A percentile compares a stretch with the other conserved stretches of the same genome.
phyloP scores from a whole-genome alignment of 2,888 invertebrate genomes.

The Neoscelio sp. region DNA sequence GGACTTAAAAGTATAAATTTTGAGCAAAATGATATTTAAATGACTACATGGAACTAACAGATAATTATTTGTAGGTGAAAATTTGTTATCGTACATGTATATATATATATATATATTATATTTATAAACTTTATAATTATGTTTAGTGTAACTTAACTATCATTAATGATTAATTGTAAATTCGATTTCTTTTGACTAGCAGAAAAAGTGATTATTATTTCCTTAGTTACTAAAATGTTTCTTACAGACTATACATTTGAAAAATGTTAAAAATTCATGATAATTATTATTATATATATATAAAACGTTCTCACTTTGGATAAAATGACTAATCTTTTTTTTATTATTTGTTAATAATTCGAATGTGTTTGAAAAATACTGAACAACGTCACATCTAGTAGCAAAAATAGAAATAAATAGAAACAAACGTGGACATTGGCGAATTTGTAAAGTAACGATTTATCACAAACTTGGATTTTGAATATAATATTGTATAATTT shows the following conservation, averaged over 20 bases:
- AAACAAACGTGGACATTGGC: slow-evolving; percentile 57
- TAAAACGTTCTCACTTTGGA: slow-evolving; percentile 33
- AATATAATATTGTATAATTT: slow-evolving; percentile 59
- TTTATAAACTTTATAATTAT: slow-evolving; percentile 63
- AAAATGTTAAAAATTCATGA: slow-evolving; percentile 56
- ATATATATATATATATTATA: slow-evolving; percentile 60
- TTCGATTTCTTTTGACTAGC: slow-evolving; percentile 61
- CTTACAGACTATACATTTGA: slow-evolving; percentile 60
- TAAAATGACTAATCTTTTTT: slow-evolving; percentile 29
- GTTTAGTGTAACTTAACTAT: slow-evolving; percentile 68
- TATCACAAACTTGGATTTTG: slow-evolving; percentile 61
- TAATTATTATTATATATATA: slow-evolving; percentile 43
- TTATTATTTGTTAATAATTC: slow-evolving; percentile 23
- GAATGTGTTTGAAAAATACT: slow-evolving; percentile 58
- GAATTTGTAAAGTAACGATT: slow-evolving; percentile 53
- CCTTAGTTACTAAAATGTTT: slow-evolving; percentile 38
- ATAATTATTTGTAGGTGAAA: slow-evolving; percentile 51
- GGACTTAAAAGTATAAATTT: slow-evolving; percentile 42
- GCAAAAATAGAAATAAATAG: slow-evolving; percentile 61
- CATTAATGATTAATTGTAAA: slow-evolving; percentile 65
- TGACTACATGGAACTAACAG: slow-evolving; percentile 32
- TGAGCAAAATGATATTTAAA: slow-evolving; percentile 48
- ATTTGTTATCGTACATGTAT: slow-evolving; percentile 55
- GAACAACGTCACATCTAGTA: slow-evolving; percentile 56
- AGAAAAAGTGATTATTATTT: slow-evolving; percentile 50